Conservation (phyloP, 23 tunicate genomes). For the Trididemnum clinides region DNA sequence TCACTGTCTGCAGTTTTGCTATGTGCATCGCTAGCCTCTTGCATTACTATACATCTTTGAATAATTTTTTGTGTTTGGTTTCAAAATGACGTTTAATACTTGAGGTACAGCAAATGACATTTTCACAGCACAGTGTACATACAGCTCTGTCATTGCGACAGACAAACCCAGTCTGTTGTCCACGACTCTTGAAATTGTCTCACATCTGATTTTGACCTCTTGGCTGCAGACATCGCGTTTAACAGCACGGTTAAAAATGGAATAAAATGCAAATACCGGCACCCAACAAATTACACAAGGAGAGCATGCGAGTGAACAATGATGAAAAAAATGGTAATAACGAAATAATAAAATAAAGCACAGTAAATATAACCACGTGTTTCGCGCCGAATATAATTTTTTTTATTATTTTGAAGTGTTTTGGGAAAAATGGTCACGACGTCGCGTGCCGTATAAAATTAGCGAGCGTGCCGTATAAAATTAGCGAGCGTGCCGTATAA, state of each 20-base stretch:
- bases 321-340: background rate
- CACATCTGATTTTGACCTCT: slow-evolving; percentile 34
- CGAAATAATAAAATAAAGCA: slow-evolving; percentile 9
- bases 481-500: slow-evolving; percentile 20
- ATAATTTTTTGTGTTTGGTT: slow-evolving; percentile 56
- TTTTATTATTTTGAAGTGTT: background rate
- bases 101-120: slow-evolving; percentile 42
- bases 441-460: slow-evolving; percentile 37
- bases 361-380: slow-evolving; percentile 30
- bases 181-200: slow-evolving; percentile 39
- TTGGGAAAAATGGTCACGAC: background rate
- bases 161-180: slow-evolving; percentile 41
- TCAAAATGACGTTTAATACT: slow-evolving; percentile 55
- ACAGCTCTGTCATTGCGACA: slow-evolving; percentile 28
- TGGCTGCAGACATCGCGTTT: slow-evolving; percentile 30
- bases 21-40: no score
- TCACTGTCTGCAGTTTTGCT: no score
- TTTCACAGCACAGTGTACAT: slow-evolving; percentile 38
- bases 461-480: slow-evolving; percentile 27
- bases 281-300: background rate
- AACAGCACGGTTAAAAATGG: background rate
- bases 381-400: slow-evolving; percentile 18
- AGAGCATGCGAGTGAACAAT: background rate
- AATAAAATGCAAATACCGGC: no score
- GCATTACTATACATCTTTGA: no score